These are phyloP conservation scores for Orthosia incerta DNA, from an alignment of 2,888 invertebrate species.

Conservation along the genomic window DNA sequence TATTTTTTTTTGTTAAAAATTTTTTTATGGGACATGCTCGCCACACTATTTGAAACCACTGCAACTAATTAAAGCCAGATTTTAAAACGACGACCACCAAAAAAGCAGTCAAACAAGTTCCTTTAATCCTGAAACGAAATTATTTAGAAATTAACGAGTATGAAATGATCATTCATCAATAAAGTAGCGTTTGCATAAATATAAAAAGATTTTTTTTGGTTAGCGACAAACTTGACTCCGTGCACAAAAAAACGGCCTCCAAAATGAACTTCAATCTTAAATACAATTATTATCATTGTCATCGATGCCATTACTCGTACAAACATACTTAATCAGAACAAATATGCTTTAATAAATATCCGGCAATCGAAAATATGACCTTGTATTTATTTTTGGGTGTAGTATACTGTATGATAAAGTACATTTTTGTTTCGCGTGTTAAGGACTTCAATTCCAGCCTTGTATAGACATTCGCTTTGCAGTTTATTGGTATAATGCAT, in stretches of 20 bases:
- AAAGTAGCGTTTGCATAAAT: background rate
- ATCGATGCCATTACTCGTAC: conserved; percentile 33
- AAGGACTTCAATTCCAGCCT: conserved; percentile 1
- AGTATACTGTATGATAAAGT: background rate
- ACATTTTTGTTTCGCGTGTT: conserved; percentile 13
- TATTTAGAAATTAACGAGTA: too few relatives aligned
- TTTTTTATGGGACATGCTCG: background rate
- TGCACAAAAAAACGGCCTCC: conserved; percentile 19
- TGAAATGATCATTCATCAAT: background rate
- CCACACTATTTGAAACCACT: too few relatives aligned
- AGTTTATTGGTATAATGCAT: background rate
- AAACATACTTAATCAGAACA: conserved; percentile 32
- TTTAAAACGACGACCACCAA: too few relatives aligned
- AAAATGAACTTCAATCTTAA: conserved; percentile 13
- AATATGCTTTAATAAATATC: conserved; percentile 26
- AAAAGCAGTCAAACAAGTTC: too few relatives aligned
- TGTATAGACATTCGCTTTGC: conserved; percentile 6
- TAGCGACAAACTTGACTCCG: background rate
- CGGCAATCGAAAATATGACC: conserved; percentile 39
- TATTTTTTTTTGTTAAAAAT: too few relatives aligned
- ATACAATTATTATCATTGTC: conserved; percentile 22
- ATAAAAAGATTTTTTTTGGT: background rate
- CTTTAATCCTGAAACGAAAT: too few relatives aligned
- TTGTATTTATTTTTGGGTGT: conserved; percentile 8
- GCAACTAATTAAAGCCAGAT: background rate